Conservation (phyloP, 1,140 invertebrate species). For the Hyles vespertilio region DNA sequence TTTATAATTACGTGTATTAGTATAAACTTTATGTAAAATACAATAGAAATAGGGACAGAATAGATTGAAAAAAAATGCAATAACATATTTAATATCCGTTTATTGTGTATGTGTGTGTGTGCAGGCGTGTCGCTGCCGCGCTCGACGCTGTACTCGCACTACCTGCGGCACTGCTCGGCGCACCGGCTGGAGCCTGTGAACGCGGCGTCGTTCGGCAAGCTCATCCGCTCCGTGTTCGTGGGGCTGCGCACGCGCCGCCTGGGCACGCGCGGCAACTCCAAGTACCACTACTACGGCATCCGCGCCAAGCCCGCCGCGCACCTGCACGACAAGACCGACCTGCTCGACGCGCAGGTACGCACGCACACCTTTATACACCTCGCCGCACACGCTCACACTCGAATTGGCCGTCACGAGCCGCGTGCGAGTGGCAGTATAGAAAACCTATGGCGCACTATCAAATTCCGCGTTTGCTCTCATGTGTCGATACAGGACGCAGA, state of each 20-base stretch:
- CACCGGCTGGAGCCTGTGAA: constrained; percentile 98
- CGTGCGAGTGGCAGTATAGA: no score
- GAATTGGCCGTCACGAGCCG: no score
- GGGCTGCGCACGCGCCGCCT: constrained; percentile 94
- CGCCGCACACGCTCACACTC: no score
- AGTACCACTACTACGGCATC: constrained; percentile 99
- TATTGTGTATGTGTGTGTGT: not conserved
- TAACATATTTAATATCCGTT: not conserved
- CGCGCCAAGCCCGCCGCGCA: constrained; percentile 90
- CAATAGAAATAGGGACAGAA: no score
- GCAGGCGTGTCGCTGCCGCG: constrained; percentile 91
- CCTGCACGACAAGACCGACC: constrained; percentile 20
- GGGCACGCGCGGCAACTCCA: constrained; percentile 98
- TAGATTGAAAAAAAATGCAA: no score
- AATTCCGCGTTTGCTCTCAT: no score
- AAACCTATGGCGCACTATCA: no score
- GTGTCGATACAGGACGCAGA: no score
- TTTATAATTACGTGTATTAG: no score
- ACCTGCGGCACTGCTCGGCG: constrained; percentile 95
- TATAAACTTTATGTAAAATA: no score
- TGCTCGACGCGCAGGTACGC: constrained; percentile 31
- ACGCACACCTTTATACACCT: not conserved
- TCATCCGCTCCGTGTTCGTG: constrained; percentile 98
- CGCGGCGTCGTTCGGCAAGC: constrained; percentile 98
- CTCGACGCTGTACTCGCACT: constrained; percentile 97